These are phyloP conservation scores for Lordiphosa collinella DNA, from an alignment of 1,140 invertebrate genomes.

Conservation along the genomic window DNA sequence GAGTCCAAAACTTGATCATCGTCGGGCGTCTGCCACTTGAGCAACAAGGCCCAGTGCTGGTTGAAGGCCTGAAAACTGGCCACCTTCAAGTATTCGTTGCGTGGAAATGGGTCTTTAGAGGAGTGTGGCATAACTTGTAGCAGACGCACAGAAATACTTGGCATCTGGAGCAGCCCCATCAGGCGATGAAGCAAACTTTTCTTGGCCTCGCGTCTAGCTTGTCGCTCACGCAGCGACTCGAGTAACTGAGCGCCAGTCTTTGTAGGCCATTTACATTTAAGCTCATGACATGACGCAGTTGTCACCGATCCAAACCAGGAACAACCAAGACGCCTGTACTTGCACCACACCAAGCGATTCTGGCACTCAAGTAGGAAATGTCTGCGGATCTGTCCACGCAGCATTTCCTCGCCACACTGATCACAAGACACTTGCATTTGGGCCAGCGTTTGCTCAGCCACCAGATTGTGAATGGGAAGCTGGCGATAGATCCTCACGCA, in stretches of 20 bases:
- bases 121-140: conserved; percentile 1
- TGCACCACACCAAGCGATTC: conserved; percentile 7
- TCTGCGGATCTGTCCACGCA: background rate
- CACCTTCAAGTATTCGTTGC: background rate
- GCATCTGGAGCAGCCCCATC: conserved; percentile 11
- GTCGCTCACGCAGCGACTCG: background rate
- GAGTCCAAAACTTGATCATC: background rate
- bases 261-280: conserved; percentile 1
- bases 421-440: background rate
- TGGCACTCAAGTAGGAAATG: conserved; percentile 5
- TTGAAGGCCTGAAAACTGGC: background rate
- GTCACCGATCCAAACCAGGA: conserved; percentile 10
- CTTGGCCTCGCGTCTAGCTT: background rate
- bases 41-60: conserved; percentile 8
- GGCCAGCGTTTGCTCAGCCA: background rate
- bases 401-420: background rate
- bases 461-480: background rate
- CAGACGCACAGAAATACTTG: conserved; percentile 4
- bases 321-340: conserved; percentile 31
- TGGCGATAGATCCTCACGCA: conserved; percentile 19
- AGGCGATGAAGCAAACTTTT: background rate
- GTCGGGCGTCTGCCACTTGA: conserved; percentile 10
- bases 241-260: conserved; percentile 17
- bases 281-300: background rate
- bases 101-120: background rate